Percentiles rank a stretch among this genome's conserved stretches.
Conservation (phyloP, 2,113 vertebrate genomes). For the Falcunculus frontatus region DNA sequence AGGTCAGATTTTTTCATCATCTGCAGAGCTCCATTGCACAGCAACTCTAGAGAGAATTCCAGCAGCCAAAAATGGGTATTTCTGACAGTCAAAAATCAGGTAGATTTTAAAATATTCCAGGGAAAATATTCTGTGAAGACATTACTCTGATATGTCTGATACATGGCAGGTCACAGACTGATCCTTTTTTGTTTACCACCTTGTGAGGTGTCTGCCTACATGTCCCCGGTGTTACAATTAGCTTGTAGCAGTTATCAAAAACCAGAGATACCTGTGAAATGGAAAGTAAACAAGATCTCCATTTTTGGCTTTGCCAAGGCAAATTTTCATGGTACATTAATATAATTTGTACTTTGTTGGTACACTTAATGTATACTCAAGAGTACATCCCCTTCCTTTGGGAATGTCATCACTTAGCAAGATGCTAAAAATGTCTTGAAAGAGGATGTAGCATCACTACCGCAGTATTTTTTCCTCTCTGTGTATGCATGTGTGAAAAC, state of each 20-base stretch:
- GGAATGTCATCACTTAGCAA: background rate
- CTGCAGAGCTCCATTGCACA: background rate
- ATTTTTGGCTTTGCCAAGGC: background rate
- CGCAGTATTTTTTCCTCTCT: background rate
- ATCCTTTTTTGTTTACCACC: background rate
- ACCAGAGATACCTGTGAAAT: background rate
- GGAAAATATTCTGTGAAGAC: background rate
- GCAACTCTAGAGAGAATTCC: background rate
- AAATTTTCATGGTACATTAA: background rate
- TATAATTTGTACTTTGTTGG: background rate
- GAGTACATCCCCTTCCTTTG: background rate
- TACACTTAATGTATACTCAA: background rate
- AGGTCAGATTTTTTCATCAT: background rate
- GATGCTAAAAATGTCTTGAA: background rate
- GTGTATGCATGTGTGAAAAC: background rate
- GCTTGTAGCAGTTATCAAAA: background rate
- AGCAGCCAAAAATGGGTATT: background rate
- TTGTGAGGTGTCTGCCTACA: background rate
- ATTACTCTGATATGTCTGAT: background rate
- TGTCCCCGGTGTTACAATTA: background rate
- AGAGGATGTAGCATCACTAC: background rate
- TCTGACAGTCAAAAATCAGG: background rate
- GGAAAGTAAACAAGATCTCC: background rate
- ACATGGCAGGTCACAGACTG: accelerated
- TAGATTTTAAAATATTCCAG: background rate